A percentile compares a stretch with the other conserved stretches of the same genome.
These are phyloP conservation scores for Euplexia lucipara DNA, from an alignment of 2,888 invertebrate species.

Conservation along the genomic window DNA sequence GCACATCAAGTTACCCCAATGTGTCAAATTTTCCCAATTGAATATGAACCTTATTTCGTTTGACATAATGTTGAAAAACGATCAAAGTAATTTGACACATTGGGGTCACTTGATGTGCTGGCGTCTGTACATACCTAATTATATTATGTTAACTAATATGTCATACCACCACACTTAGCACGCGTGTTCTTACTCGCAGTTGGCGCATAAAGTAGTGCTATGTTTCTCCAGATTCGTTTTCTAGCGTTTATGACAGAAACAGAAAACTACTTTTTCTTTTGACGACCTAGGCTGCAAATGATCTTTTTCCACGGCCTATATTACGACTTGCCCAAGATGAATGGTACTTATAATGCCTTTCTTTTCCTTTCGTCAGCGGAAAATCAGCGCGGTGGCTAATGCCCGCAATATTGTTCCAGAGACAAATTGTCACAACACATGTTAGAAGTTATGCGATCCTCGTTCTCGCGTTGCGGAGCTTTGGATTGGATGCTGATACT, in stretches of 20 bases:
- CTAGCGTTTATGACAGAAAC: constrained; percentile 1
- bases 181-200: neutral
- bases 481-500: constrained; percentile 25
- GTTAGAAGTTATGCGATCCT: constrained; percentile 62
- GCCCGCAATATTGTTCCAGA: constrained; percentile 69
- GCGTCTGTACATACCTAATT: too few relatives aligned
- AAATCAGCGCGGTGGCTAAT: constrained; percentile 64
- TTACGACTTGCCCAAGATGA: constrained; percentile 41
- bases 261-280: constrained; percentile 27
- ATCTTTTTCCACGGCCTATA: constrained; percentile 29
- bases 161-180: too few relatives aligned
- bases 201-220: constrained; percentile 1
- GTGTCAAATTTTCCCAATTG: too few relatives aligned
- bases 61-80: too few relatives aligned
- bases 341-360: constrained; percentile 42
- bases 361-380: constrained; percentile 40
- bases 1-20: too few relatives aligned
- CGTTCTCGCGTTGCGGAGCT: constrained; percentile 53
- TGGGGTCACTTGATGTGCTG: too few relatives aligned
- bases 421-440: constrained; percentile 78
- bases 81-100: too few relatives aligned
- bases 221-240: constrained; percentile 9
- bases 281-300: constrained; percentile 29
- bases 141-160: too few relatives aligned
- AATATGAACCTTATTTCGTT: too few relatives aligned